Evolutionary conservation across 2,888 invertebrate genomes (phyloP).

Genomic region (Linyphia triangularis): DNA sequence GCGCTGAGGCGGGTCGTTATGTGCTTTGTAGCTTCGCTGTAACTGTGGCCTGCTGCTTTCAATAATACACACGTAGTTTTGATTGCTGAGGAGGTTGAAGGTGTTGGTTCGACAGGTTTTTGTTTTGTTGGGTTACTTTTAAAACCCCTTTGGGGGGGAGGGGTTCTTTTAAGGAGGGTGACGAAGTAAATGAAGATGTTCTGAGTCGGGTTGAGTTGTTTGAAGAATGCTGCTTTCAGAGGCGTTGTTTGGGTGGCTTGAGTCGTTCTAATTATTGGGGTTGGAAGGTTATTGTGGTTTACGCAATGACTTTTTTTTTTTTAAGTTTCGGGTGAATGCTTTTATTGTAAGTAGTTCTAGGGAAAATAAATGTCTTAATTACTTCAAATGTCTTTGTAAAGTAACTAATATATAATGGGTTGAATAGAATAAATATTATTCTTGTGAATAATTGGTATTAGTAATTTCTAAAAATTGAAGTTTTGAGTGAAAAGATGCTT

Average conservation of each 20-base stretch:
- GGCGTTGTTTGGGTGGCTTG: constrained; percentile 13
- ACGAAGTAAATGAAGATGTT: constrained; percentile 32
- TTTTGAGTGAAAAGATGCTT: too few relatives aligned
- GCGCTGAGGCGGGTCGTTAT: not conserved
- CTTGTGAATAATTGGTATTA: too few relatives aligned
- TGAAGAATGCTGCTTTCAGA: not conserved
- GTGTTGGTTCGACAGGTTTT: constrained; percentile 19
- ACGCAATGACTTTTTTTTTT: not conserved
- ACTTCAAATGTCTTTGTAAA: too few relatives aligned
- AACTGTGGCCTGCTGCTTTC: constrained; percentile 35
- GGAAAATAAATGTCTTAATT: not conserved
- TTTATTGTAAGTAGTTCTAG: not conserved
- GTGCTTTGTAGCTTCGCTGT: constrained; percentile 10
- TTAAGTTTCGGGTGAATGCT: not conserved
- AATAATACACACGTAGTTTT: constrained; percentile 71
- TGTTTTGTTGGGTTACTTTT: constrained; percentile 40
- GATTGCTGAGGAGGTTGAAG: constrained; percentile 65
- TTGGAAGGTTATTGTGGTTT: too few relatives aligned
- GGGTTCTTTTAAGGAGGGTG: too few relatives aligned
- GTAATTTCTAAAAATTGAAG: too few relatives aligned
- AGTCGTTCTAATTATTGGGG: constrained; percentile 26
- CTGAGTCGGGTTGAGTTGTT: constrained; percentile 10
- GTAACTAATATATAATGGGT: too few relatives aligned
- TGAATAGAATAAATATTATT: too few relatives aligned
- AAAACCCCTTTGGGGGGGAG: constrained; percentile 1